These are phyloP conservation scores for Phyllostomus discolor DNA, from an alignment of 2,113 vertebrate species.

Conservation along the genomic window DNA sequence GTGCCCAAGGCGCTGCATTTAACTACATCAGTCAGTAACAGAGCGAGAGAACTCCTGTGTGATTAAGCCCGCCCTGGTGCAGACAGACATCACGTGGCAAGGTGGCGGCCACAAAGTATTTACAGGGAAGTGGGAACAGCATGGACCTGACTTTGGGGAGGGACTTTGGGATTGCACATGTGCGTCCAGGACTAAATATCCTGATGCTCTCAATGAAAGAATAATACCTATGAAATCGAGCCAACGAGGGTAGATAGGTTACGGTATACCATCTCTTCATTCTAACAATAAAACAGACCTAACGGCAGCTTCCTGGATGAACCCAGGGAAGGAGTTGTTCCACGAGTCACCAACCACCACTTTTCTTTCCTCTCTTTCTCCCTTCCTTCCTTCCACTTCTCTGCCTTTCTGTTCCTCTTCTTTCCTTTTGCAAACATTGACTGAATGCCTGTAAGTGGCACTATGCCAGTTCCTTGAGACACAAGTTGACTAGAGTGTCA, in stretches of 20 bases:
- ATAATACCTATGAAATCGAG: not conserved
- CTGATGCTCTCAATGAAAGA: not conserved
- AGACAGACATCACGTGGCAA: not conserved
- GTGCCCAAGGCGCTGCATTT: not conserved
- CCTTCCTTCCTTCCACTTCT: not conserved
- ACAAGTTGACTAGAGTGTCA: not conserved
- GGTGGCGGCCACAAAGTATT: not conserved
- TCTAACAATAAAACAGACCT: not conserved
- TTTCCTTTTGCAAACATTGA: not conserved
- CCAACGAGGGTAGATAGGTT: not conserved
- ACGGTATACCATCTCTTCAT: not conserved
- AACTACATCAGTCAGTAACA: not conserved
- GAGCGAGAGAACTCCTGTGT: not conserved
- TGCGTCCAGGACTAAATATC: not conserved
- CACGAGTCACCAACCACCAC: not conserved
- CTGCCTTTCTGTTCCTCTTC: not conserved
- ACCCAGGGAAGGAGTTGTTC: not conserved
- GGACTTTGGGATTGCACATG: not conserved
- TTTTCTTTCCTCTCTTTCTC: not conserved
- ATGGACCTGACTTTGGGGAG: not conserved
- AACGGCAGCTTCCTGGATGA: not conserved
- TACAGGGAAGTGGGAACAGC: not conserved
- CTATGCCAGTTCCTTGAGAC: not conserved
- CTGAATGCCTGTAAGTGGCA: rapidly evolving
- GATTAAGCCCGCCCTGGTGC: not conserved